Conservation (phyloP, 2,888 invertebrate species). For the Molanna angustata region DNA sequence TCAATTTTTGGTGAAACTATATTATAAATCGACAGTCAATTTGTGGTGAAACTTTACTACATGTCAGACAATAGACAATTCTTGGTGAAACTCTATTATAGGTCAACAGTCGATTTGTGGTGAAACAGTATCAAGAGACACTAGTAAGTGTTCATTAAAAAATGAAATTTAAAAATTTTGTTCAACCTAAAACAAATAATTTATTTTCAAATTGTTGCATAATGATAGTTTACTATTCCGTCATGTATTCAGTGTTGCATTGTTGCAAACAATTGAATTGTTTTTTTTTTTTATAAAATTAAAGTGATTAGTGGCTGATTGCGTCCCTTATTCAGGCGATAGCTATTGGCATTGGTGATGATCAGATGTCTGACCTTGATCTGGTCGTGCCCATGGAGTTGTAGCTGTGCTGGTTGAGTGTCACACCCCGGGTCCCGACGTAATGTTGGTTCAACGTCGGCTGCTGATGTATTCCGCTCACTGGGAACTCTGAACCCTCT, state of each 20-base stretch:
- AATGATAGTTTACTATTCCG: conserved; percentile 2
- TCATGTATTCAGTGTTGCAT: neutral
- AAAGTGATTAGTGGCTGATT: neutral
- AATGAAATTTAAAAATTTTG: no score
- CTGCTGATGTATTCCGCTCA: conserved; percentile 67
- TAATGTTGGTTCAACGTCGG: conserved; percentile 51
- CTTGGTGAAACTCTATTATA: no score
- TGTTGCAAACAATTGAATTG: neutral
- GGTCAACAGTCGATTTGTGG: no score
- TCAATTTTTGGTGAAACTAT: no score
- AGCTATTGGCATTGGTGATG: conserved; percentile 10
- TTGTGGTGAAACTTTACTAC: no score
- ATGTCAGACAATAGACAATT: no score
- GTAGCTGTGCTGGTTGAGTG: conserved; percentile 54
- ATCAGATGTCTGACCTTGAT: conserved; percentile 68
- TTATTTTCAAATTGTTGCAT: no score
- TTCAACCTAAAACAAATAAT: no score
- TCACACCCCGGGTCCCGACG: conserved; percentile 50
- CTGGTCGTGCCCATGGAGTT: conserved; percentile 87
- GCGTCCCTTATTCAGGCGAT: conserved; percentile 1
- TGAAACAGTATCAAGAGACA: no score
- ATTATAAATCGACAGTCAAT: no score
- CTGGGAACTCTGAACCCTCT: conserved; percentile 84
- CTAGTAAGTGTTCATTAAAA: no score
- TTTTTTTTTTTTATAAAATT: no score